Evolutionary conservation across 2,113 vertebrate genomes (phyloP), one percentile per base, ranked within the genome.

Genomic region (Amphiprion ocellaris): DNA sequence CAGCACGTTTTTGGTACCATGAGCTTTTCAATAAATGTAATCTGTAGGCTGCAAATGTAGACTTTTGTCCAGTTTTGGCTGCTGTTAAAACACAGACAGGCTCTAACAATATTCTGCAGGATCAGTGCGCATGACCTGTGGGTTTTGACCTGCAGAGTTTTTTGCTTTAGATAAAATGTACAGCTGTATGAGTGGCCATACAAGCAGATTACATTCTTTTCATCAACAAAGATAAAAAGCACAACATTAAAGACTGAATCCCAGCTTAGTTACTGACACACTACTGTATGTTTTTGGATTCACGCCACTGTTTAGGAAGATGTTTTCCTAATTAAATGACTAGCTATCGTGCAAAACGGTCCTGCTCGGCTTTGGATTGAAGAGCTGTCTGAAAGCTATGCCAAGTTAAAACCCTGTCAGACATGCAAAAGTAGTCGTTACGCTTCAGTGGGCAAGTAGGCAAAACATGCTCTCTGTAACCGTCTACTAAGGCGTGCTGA

Each of bases 391-490:
- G 47, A 41, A 37, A 2, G 9, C 63, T 59, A 0, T 47, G 17
- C 58, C 50, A 74, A 73, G 69, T 50, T 63, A 76, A 21, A 54
- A 83, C 44, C 60, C 1, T 69, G 60, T 39, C 5, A 56, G 5
- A 75, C 19, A 56, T 26, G 26, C 26, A 68, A 61, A 41, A 49
- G 2, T 23, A 4, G 33, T 28, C 10, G 4, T 55, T 41, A 50
- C 0, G 3, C 33, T 62, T 44, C 44, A 46, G 46, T 24, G 17
- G 23, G 8, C 21, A 50, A 61, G 17, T 11, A 60, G 10, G 44
- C 7, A 55, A 66, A 58, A 2, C 21, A 23, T 12, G 21, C 30
- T 23, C 12, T 54, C 53, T 58, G 3, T 11, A 24, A 46, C 37
- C 33, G 10, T 5, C 10, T 26, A 26, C 44, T 5, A 5, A 23